These are phyloP conservation scores for Stenodema calcarata DNA, from an alignment of 2,888 invertebrate species.

Conservation along the genomic window DNA sequence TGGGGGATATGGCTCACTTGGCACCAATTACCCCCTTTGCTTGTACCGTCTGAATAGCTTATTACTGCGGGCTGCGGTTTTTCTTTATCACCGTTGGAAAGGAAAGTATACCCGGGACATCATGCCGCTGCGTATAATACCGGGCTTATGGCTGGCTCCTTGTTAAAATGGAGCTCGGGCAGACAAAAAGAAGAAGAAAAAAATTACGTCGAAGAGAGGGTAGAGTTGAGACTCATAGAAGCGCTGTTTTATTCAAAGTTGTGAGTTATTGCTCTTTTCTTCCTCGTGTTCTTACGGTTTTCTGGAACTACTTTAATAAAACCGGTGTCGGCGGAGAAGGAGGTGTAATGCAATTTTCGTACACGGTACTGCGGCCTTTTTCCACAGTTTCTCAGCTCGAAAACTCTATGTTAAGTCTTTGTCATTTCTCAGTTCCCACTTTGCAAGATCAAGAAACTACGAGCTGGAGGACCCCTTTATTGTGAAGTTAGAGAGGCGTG, in stretches of 20 bases:
- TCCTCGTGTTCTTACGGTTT: background rate
- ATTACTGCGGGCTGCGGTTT: constrained; percentile 32
- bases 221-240: background rate
- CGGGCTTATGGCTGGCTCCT: background rate
- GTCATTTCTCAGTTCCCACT: background rate
- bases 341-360: background rate
- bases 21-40: constrained; percentile 25
- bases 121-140: constrained; percentile 2
- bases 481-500: too few species aligned
- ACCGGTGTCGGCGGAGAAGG: background rate
- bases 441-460: background rate
- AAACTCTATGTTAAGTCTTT: background rate
- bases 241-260: constrained; percentile 5
- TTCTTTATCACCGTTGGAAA: constrained; percentile 18
- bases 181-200: background rate
- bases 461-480: background rate
- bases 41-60: constrained; percentile 26
- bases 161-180: background rate
- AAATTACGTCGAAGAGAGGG: background rate
- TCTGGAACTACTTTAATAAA: background rate
- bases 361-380: background rate
- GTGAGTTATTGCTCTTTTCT: constrained; percentile 16
- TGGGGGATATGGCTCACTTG: constrained; percentile 28
- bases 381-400: background rate
- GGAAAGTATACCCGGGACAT: background rate